Conservation (phyloP, 2,888 invertebrate species). For the Oxycera nigricornis region DNA sequence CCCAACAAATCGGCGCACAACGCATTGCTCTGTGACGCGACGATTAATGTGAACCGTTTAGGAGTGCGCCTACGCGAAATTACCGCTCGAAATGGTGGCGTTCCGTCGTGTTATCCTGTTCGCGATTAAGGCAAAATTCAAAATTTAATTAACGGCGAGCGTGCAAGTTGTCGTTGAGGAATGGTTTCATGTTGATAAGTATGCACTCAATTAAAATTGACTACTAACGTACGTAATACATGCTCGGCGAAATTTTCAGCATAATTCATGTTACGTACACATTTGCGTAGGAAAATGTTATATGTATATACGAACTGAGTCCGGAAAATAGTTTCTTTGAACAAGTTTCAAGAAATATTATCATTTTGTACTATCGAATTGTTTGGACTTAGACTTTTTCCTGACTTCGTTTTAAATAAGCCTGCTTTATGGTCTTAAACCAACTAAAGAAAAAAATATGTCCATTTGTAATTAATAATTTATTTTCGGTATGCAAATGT, state of each 20-base stretch:
- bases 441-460: too few relatives aligned
- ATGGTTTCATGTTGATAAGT: background rate
- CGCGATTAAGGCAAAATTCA: background rate
- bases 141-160: slow-evolving; percentile 28
- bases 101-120: slow-evolving; percentile 1
- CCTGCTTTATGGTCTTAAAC: too few relatives aligned
- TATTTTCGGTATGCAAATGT: too few relatives aligned
- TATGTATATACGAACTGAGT: background rate
- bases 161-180: background rate
- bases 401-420: too few relatives aligned
- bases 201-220: background rate
- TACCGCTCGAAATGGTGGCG: background rate
- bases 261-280: too few relatives aligned
- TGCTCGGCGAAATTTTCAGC: background rate
- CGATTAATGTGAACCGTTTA: slow-evolving; percentile 35
- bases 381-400: too few relatives aligned
- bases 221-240: background rate
- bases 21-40: slow-evolving; percentile 17
- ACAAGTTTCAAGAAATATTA: too few relatives aligned
- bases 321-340: background rate
- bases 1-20: background rate
- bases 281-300: too few relatives aligned
- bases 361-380: too few relatives aligned
- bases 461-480: too few relatives aligned
- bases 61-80: slow-evolving; percentile 12